Conservation (phyloP, 1,140 invertebrate species). For the Papilio machaon region DNA sequence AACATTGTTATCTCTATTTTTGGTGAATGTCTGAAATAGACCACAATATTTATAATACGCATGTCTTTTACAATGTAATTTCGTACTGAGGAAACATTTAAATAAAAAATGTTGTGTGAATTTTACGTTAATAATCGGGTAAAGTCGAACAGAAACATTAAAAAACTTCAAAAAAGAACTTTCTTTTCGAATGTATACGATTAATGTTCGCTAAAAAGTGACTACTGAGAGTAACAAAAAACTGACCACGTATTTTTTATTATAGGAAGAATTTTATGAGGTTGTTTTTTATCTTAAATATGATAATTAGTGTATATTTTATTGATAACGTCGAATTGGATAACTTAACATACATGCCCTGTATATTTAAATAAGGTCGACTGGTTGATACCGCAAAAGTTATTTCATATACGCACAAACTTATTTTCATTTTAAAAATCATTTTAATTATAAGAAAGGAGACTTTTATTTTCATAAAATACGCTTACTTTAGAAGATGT, state of each 20-base stretch:
- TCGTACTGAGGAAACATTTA: background rate
- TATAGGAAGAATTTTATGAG: background rate
- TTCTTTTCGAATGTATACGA: background rate
- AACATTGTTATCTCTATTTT: background rate
- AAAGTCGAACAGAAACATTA: background rate
- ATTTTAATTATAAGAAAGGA: background rate
- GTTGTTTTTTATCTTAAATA: background rate
- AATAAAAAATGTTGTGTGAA: too few species aligned
- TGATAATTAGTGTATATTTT: background rate
- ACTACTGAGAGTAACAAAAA: too few species aligned
- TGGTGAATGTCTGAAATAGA: background rate
- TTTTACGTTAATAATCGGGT: too few species aligned
- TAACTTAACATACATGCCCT: background rate
- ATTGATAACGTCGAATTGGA: background rate
- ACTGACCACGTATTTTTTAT: too few species aligned
- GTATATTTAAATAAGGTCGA: background rate
- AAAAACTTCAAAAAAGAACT: background rate
- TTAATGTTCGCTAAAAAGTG: too few species aligned
- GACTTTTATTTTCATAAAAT: background rate
- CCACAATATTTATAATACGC: too few species aligned
- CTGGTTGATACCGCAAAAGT: background rate
- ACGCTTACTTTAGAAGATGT: too few species aligned
- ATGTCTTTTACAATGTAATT: background rate
- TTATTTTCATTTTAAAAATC: background rate
- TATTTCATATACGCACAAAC: background rate